Base-by-base conservation (phyloP, 2,888 invertebrate genomes). In the Aplocera efformata region DNA sequence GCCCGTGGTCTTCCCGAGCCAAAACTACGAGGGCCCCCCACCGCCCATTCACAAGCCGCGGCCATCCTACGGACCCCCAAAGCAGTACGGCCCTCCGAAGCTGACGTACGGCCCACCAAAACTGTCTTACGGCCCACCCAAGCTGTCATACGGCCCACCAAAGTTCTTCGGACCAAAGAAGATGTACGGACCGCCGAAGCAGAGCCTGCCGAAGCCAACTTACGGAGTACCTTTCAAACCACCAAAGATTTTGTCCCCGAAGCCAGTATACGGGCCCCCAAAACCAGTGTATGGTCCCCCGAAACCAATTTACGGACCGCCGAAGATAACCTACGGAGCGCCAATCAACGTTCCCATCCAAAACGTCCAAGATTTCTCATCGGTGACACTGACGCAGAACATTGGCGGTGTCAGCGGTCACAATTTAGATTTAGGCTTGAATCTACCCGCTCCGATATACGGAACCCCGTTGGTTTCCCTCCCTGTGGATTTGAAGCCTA, bases 21-120 rank as follows among this genome's bases (percentile, higher is more conserved):
- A 83, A 21, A 57, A 42, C 22, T 86, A 88, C 64, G 89, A 88
- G 32, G 88, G 90, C 0, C 90, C 90, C 0, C 90, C 90, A 1
- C 89, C 90, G 0, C 88, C 90, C 0, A 26, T 74, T 1, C 50
- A 69, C 11, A 81, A 81, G 31, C 88, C 88, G 1, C 89, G 88
- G 4, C 77, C 69, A 21, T 56, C 67, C 50, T 85, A 88, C 40
- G 84, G 85, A 3, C 81, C 85, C 1, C 86, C 89, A 0, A 86
- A 82, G 57, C 64, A 82, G 11, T 71, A 71, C 30, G 79, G 79
- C 0, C 79, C 78, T 0, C 79, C 80, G 0, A 83, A 84, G 13
- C 43, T 32, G 9, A 54, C 40, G 3, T 62, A 60, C 34, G 72
- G 71, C 1, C 73, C 71, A 0, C 75, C 76, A 0, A 80, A 79